Percentiles rank a stretch among this genome's conserved stretches.
Evolutionary conservation across 2,113 vertebrate genomes (phyloP).

Genomic region (Erinaceus europaeus): DNA sequence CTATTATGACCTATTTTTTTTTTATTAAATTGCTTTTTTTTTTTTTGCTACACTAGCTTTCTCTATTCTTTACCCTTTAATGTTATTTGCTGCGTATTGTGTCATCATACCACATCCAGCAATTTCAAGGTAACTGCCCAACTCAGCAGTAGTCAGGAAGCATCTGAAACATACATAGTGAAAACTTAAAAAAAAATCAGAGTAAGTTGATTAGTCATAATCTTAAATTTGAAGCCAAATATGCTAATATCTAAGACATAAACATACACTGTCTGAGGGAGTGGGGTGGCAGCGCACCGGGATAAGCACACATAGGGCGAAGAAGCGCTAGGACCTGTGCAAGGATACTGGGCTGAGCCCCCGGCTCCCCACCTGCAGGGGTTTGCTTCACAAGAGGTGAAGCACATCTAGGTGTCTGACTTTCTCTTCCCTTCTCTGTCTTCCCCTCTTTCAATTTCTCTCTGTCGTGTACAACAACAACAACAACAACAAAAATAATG

Average conservation of each 20-base stretch:
- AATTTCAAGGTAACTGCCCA: conserved; percentile 88
- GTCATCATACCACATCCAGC: conserved; percentile 86
- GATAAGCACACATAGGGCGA: no score
- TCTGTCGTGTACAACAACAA: no score
- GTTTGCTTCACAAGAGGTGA: no score
- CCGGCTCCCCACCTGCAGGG: no score
- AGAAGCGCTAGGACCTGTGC: no score
- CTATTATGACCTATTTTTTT: conserved; percentile 82
- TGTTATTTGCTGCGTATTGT: conserved; percentile 84
- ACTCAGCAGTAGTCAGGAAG: conserved; percentile 88
- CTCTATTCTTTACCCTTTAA: conserved; percentile 85
- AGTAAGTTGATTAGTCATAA: conserved; percentile 88
- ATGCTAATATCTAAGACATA: conserved; percentile 82
- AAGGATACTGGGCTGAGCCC: no score
- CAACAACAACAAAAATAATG: no score
- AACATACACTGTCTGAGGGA: conserved; percentile 76
- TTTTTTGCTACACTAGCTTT: conserved; percentile 79
- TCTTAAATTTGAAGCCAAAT: conserved; percentile 83
- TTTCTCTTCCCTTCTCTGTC: no score
- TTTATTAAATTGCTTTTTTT: conserved; percentile 83
- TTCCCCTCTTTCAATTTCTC: no score
- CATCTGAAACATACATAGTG: conserved; percentile 84
- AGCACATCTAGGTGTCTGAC: no score
- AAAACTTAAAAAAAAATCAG: conserved; percentile 86
- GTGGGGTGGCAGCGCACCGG: no score